Evolutionary conservation across 2,113 vertebrate genomes (phyloP).

Genomic region (Rhizomys pruinosus): DNA sequence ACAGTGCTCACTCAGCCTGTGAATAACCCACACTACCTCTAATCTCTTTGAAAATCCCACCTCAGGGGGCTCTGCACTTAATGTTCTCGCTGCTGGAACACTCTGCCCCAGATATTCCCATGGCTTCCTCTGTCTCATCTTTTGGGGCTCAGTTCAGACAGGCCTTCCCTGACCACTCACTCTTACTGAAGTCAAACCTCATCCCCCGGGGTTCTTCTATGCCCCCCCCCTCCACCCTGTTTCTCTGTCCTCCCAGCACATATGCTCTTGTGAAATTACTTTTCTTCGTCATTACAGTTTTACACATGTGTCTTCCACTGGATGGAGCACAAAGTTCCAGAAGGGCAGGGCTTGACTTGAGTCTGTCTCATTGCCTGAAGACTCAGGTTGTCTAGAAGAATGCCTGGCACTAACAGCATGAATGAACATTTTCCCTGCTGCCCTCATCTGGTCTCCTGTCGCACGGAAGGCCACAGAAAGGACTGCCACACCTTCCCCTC

Average conservation of each 20-base stretch:
- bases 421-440: background rate
- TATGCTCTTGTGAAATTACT: conserved; percentile 44
- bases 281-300: conserved; percentile 46
- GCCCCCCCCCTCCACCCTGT: background rate
- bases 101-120: conserved; percentile 80
- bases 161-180: conserved; percentile 59
- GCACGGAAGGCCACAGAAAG: background rate
- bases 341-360: background rate
- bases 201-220: background rate
- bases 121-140: conserved; percentile 71
- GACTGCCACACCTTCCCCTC: background rate
- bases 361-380: background rate
- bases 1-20: conserved; percentile 46
- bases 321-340: conserved; percentile 23
- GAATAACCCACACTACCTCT: conserved; percentile 67
- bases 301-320: conserved; percentile 4
- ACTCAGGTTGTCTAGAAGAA: conserved; percentile 15
- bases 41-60: conserved; percentile 80
- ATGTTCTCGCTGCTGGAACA: conserved; percentile 77
- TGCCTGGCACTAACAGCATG: background rate
- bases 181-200: background rate
- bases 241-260: background rate
- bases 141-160: conserved; percentile 64
- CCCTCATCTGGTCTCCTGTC: background rate
- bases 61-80: conserved; percentile 78